Evolutionary conservation across 2,888 invertebrate genomes (phyloP).

Genomic region (Ferdinandea cuprea): DNA sequence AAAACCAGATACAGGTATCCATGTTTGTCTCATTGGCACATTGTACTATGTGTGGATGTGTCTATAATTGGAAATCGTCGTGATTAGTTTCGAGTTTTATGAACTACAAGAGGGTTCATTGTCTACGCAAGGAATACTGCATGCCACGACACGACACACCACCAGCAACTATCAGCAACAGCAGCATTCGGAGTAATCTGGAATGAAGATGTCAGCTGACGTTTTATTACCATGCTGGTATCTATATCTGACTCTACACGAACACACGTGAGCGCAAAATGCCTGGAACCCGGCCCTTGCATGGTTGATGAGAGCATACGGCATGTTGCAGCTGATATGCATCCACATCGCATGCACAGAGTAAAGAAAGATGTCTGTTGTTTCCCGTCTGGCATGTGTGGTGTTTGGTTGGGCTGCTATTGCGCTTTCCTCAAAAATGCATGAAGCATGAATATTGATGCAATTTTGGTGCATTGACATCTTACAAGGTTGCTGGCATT

Average conservation of each 20-base stretch:
- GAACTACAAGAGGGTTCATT: slow-evolving; percentile 17
- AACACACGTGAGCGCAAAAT: slow-evolving; percentile 24
- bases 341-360: slow-evolving; percentile 15
- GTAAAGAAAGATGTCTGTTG: background rate
- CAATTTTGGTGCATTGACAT: slow-evolving; percentile 73
- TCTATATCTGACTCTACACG: background rate
- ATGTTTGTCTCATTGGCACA: slow-evolving; percentile 35
- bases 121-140: slow-evolving; percentile 32
- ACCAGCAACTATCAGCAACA: background rate
- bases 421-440: slow-evolving; percentile 56
- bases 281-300: too few relatives aligned
- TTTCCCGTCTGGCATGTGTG: background rate
- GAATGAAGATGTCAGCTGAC: slow-evolving; percentile 68
- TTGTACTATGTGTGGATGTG: slow-evolving; percentile 27
- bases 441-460: slow-evolving; percentile 70
- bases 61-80: slow-evolving; percentile 65
- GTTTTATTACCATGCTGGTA: slow-evolving; percentile 37
- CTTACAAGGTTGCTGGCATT: slow-evolving; percentile 63
- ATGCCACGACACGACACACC: background rate
- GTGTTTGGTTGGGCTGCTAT: slow-evolving; percentile 19
- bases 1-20: slow-evolving; percentile 15
- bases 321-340: slow-evolving; percentile 55
- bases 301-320: slow-evolving; percentile 26
- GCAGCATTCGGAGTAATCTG: background rate
- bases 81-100: slow-evolving; percentile 35